Conservation (phyloP, 2,113 vertebrate species). For the Ascaphus truei region DNA sequence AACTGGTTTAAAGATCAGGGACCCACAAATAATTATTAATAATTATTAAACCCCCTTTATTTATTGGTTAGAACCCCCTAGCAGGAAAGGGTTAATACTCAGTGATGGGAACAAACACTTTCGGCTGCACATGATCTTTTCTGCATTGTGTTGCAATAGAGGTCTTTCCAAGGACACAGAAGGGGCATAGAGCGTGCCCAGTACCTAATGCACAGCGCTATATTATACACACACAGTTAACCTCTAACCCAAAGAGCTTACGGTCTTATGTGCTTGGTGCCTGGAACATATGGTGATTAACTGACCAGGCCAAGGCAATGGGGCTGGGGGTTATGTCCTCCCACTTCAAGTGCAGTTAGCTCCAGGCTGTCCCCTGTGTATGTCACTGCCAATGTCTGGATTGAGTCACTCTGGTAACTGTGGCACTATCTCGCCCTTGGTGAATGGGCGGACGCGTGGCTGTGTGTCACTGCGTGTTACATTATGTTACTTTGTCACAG, state of each 20-base stretch:
- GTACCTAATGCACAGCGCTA: neutral
- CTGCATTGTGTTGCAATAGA: constrained; percentile 1
- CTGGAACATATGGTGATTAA: no score
- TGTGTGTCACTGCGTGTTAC: neutral
- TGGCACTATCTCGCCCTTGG: neutral
- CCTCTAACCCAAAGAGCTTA: no score
- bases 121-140: neutral
- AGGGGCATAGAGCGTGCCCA: no score
- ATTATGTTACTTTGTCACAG: no score
- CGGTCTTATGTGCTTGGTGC: no score
- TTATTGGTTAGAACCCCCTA: no score
- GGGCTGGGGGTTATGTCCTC: neutral
- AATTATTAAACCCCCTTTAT: no score
- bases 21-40: no score
- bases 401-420: neutral
- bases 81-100: neutral
- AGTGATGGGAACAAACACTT: neutral
- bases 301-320: no score
- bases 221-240: neutral
- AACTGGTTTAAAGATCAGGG: no score
- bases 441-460: neutral
- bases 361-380: neutral
- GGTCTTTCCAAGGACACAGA: constrained; percentile 14
- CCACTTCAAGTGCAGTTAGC: neutral
- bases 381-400: neutral